Percentiles rank a stretch among this genome's conserved stretches.
These are phyloP conservation scores for Aricia agestis DNA, from an alignment of 1,140 invertebrate genomes.

Conservation along the genomic window DNA sequence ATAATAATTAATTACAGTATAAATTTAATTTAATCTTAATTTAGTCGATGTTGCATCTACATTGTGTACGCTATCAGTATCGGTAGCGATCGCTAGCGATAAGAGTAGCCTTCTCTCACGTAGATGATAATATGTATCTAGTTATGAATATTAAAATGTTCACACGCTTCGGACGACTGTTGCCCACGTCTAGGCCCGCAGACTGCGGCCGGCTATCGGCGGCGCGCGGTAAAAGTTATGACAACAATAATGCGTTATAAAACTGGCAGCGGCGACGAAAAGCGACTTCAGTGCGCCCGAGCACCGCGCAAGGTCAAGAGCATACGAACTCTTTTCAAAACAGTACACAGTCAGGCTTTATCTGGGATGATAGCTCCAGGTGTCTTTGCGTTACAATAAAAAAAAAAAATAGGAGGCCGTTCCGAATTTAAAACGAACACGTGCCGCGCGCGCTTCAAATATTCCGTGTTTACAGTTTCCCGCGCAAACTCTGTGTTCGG, in stretches of 20 bases:
- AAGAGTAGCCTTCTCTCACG: neutral
- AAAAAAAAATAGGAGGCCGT: conserved; percentile 31
- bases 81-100: neutral
- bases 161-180: conserved; percentile 19
- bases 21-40: neutral
- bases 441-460: conserved; percentile 43
- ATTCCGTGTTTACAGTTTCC: conserved; percentile 35
- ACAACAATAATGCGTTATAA: conserved; percentile 70
- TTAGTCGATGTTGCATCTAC: neutral
- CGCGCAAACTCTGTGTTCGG: conserved; percentile 39
- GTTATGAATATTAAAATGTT: conserved; percentile 5
- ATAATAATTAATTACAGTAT: too few relatives aligned
- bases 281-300: conserved; percentile 57
- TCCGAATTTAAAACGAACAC: conserved; percentile 35
- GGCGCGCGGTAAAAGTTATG: conserved; percentile 57
- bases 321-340: conserved; percentile 53
- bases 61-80: neutral
- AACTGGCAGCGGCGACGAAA: conserved; percentile 55
- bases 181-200: conserved; percentile 12
- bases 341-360: conserved; percentile 47
- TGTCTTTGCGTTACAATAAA: conserved; percentile 32
- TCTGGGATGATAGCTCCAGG: conserved; percentile 46
- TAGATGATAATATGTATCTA: neutral
- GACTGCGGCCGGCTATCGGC: conserved; percentile 27
- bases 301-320: conserved; percentile 67